phyloP scores from a whole-genome alignment of 2,797 vertebrate genomes.

The Pampus argenteus region DNA sequence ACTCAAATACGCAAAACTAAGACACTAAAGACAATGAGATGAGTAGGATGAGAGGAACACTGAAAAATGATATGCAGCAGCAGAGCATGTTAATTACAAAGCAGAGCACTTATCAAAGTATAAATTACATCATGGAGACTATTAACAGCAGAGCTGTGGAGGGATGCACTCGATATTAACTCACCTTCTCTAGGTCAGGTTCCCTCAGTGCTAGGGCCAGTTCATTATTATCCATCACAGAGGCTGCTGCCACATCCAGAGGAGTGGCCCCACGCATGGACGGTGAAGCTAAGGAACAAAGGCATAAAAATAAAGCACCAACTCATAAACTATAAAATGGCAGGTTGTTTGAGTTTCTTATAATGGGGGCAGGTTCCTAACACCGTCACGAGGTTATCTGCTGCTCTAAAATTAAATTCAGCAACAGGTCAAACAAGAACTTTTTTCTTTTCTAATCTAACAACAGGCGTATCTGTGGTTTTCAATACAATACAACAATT shows the following conservation, averaged over 20 bases:
- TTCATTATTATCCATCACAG: conserved; percentile 98
- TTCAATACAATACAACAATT: neutral
- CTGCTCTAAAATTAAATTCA: neutral
- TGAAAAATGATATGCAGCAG: neutral
- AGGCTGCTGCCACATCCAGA: conserved; percentile 95
- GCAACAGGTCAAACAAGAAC: neutral
- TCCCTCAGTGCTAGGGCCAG: conserved; percentile 92
- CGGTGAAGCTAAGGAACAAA: conserved; percentile 88
- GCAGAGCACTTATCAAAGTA: neutral
- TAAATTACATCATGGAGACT: neutral
- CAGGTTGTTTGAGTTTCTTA: neutral
- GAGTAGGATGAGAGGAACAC: neutral
- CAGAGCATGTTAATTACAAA: conserved; percentile 8
- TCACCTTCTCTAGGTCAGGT: conserved; percentile 91
- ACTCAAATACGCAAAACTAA: neutral
- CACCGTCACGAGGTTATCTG: neutral
- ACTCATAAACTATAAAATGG: neutral
- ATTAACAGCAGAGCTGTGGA: neutral
- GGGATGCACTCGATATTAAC: neutral
- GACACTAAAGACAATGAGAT: neutral
- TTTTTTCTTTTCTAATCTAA: neutral
- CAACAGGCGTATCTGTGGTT: neutral
- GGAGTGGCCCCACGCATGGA: conserved; percentile 97
- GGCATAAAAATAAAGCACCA: conserved; percentile 27
- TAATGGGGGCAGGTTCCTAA: neutral